Base-by-base conservation (phyloP, 2,888 invertebrate species). In the Cataglyphis albicans region DNA sequence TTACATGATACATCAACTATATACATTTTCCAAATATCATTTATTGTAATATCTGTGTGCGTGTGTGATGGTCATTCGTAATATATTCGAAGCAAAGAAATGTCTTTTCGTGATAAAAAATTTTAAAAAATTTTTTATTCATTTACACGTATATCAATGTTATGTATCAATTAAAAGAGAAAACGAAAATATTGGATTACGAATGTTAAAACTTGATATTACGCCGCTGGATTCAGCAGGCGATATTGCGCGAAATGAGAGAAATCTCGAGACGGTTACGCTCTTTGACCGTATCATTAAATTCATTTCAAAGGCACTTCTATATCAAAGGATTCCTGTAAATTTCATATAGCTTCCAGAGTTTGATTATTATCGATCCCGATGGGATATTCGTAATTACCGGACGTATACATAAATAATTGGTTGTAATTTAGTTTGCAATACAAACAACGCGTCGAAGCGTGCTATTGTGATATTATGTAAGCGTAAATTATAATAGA, bases 361-460 rank as follows among this genome's bases (percentile, higher is more conserved):
- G 7, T 70, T 70, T 35, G 55, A 70, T 78, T 59, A 48, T 44
- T 44, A 68, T 35, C 44, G 35, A 44, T 78, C 3, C 25, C 35
- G 44, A 61, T 41, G 35, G 64, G 70, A 68, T 68, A 35, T 68
- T 68, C 21, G n/a, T 78, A 78, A 78, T 78, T 78, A 78, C 18
- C 32, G 41, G 18, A 59, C 44, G 12, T 59, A 52, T 52, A 52
- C 48, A 52, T 52, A 78, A 78, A 78, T 78, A 78, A 78, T 78
- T 68, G 59, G 32, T 68, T 55, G 44, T 78, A 78, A 78, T 78
- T 78, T 78, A 78, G 78, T 78, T 68, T 59, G 78, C 59, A 59
- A 38, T 59, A 25, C 35, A 68, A 68, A 59, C 44, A 59, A 78
- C 78, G 70, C 55, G 76, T 41, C 15, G 38, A 4, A 55, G 38